Percentiles rank a stretch among this genome's conserved stretches.
Evolutionary conservation across 2,888 invertebrate species (phyloP).

Genomic region (Papilio elwesi): DNA sequence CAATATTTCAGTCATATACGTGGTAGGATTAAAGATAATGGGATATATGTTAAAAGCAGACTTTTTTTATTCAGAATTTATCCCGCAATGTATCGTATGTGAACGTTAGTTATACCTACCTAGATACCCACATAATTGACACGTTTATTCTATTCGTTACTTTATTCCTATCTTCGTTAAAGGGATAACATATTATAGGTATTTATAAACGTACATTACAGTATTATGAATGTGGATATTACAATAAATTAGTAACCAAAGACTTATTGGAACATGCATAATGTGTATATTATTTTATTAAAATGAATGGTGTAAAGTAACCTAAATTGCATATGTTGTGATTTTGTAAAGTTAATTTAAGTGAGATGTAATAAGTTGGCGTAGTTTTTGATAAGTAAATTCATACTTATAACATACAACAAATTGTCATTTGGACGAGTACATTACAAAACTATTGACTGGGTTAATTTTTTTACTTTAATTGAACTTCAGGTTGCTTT

Average conservation of each 20-base stretch:
- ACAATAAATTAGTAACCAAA: slow-evolving; percentile 77
- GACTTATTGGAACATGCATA: slow-evolving; percentile 63
- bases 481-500: slow-evolving; percentile 29
- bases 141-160: slow-evolving; percentile 17
- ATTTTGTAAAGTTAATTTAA: slow-evolving; percentile 79
- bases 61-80: slow-evolving; percentile 38
- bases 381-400: slow-evolving; percentile 83
- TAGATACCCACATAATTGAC: slow-evolving; percentile 20
- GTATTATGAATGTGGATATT: slow-evolving; percentile 72
- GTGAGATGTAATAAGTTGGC: slow-evolving; percentile 71
- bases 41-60: slow-evolving; percentile 50
- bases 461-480: slow-evolving; percentile 25
- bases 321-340: slow-evolving; percentile 71
- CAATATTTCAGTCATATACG: slow-evolving; percentile 55
- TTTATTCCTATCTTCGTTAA: slow-evolving; percentile 51
- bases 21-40: slow-evolving; percentile 52
- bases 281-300: slow-evolving; percentile 72
- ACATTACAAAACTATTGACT: slow-evolving; percentile 47
- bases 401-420: slow-evolving; percentile 61
- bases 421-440: slow-evolving; percentile 73
- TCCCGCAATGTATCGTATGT: slow-evolving; percentile 19
- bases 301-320: slow-evolving; percentile 59
- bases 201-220: slow-evolving; percentile 66
- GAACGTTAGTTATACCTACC: slow-evolving; percentile 1
- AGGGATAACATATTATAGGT: slow-evolving; percentile 62